Evolutionary conservation across 2,797 vertebrate genomes (phyloP).

Genomic region (Sebastes taczanowskii): DNA sequence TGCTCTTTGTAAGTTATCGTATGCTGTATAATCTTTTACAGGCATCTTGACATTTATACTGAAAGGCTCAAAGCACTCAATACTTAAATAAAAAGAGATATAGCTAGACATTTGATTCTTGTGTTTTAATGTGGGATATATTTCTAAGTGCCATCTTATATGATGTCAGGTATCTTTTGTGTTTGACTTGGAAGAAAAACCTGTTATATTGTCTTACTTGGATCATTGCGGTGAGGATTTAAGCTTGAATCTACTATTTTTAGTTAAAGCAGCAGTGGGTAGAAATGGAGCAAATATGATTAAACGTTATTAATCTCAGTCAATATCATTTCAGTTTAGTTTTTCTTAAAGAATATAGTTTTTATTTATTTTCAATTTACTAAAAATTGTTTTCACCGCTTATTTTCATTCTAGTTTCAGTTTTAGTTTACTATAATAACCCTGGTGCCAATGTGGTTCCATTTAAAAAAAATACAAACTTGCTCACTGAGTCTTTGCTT

Average conservation of each 20-base stretch:
- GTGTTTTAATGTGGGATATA: neutral
- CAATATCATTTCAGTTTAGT: neutral
- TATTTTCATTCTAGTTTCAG: neutral
- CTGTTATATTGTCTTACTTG: too few relatives aligned
- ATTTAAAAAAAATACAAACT: neutral
- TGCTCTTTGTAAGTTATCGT: neutral
- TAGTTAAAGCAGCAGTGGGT: neutral
- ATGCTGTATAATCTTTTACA: slow-evolving; percentile 20
- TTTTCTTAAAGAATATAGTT: neutral
- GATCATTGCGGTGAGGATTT: too few relatives aligned
- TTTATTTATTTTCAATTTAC: neutral
- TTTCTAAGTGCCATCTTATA: neutral
- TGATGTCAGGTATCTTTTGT: neutral
- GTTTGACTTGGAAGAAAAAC: neutral
- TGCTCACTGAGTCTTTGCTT: neutral
- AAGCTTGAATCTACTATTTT: too few relatives aligned
- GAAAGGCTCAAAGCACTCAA: neutral
- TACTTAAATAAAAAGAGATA: slow-evolving; percentile 3
- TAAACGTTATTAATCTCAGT: neutral
- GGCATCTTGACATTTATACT: slow-evolving; percentile 19
- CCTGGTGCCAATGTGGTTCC: neutral
- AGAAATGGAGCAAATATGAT: neutral
- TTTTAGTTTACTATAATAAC: neutral
- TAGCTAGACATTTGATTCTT: neutral
- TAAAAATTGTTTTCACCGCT: neutral